phyloP scores from a whole-genome alignment of 2,113 vertebrate genomes.

The Cavia porcellus region DNA sequence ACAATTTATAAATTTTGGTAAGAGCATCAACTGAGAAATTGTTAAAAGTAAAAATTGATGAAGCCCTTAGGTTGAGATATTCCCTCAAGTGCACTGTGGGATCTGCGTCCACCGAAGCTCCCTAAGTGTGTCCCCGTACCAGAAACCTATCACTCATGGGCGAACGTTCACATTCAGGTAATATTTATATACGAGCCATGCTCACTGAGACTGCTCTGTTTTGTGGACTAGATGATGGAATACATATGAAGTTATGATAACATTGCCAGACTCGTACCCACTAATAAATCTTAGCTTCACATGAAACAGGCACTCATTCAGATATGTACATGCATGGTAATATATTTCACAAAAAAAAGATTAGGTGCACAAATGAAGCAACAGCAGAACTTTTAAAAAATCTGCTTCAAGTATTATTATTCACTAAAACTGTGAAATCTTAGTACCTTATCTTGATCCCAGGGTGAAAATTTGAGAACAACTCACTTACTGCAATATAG shows the following conservation, averaged over 20 bases:
- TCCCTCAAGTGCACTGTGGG: rapidly evolving
- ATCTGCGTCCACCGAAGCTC: rapidly evolving
- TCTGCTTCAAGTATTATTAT: neutral
- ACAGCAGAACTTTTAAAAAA: neutral
- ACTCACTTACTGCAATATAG: rapidly evolving
- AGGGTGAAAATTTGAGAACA: neutral
- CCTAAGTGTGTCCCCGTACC: neutral
- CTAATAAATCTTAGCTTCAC: rapidly evolving
- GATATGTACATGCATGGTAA: neutral
- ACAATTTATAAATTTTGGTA: neutral
- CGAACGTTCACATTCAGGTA: no score
- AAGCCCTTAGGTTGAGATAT: rapidly evolving
- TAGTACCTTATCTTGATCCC: neutral
- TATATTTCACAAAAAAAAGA: neutral
- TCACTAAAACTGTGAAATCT: neutral
- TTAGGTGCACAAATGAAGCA: neutral
- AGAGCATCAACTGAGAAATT: neutral
- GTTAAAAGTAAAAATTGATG: rapidly evolving
- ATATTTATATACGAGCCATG: rapidly evolving
- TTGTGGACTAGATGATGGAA: neutral
- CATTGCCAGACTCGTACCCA: rapidly evolving
- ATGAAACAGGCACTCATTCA: rapidly evolving
- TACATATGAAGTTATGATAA: rapidly evolving
- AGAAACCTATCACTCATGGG: neutral
- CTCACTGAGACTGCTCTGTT: neutral